phyloP scores from a whole-genome alignment of 92 coral and sea anemone genomes.

The Galaxea fascicularis region DNA sequence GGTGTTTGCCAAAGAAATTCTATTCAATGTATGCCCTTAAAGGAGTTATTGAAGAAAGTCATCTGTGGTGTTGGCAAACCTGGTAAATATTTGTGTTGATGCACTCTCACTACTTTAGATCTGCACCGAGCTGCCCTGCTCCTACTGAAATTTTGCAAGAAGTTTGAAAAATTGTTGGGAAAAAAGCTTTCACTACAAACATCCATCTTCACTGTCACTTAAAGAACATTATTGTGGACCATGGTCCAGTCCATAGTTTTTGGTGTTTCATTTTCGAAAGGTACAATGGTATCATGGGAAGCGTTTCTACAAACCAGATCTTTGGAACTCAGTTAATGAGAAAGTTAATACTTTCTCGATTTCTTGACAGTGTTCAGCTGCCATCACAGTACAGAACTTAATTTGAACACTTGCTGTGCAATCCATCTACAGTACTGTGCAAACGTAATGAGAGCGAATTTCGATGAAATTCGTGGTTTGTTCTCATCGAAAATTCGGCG shows the following conservation, averaged over 20 bases:
- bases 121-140: slow-evolving; percentile 47
- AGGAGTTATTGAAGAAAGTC: slow-evolving; percentile 37
- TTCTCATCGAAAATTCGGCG: too few relatives aligned
- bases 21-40: slow-evolving; percentile 35
- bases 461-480: too few relatives aligned
- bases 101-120: slow-evolving; percentile 31
- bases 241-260: slow-evolving; percentile 61
- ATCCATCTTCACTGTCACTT: slow-evolving; percentile 72
- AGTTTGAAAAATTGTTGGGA: slow-evolving; percentile 59
- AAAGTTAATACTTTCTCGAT: slow-evolving; percentile 47
- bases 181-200: slow-evolving; percentile 47
- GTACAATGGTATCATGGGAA: slow-evolving; percentile 70
- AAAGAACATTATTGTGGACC: slow-evolving; percentile 53
- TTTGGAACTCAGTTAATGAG: slow-evolving; percentile 56
- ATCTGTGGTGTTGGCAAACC: not conserved
- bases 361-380: slow-evolving; percentile 20
- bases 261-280: slow-evolving; percentile 63
- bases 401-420: not conserved
- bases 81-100: slow-evolving; percentile 44
- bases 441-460: too few relatives aligned
- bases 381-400: not conserved
- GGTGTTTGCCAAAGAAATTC: slow-evolving; percentile 60
- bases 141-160: slow-evolving; percentile 52
- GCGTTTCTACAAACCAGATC: slow-evolving; percentile 50
- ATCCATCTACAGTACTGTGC: not conserved